Evolutionary conservation across 2,113 vertebrate species (phyloP).

Genomic region (Natator depressus): DNA sequence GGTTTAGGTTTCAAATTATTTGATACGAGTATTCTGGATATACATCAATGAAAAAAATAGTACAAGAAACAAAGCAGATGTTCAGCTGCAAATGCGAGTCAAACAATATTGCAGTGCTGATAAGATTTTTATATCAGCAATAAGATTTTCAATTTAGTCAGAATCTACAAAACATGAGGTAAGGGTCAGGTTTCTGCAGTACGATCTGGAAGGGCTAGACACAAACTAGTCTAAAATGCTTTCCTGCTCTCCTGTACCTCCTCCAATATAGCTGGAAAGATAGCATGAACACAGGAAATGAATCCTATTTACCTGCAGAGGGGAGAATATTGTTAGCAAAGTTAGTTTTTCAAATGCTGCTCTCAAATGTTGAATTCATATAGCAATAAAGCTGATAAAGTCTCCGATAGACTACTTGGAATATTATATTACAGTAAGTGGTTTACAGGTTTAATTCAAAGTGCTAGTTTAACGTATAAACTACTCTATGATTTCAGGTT

Average conservation of each 20-base stretch:
- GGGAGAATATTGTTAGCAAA: background rate
- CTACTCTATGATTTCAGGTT: background rate
- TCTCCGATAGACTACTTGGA: background rate
- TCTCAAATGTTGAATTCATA: background rate
- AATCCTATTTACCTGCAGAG: background rate
- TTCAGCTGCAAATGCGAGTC: background rate
- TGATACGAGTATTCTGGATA: background rate
- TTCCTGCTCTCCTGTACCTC: background rate
- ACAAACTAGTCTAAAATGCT: background rate
- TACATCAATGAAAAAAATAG: background rate
- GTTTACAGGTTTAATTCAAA: background rate
- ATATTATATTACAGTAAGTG: background rate
- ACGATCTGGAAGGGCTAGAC: background rate
- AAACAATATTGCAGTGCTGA: background rate
- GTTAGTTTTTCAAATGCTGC: background rate
- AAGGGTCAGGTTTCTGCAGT: background rate
- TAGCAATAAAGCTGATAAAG: background rate
- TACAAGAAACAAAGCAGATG: background rate
- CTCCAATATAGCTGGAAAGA: background rate
- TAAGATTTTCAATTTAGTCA: background rate
- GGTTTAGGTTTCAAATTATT: background rate
- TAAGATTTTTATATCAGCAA: background rate
- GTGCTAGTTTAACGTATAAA: background rate
- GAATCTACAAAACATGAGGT: background rate
- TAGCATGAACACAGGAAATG: background rate